Conservation (phyloP, 2,797 vertebrate genomes). For the Microctenopoma lineatum region DNA sequence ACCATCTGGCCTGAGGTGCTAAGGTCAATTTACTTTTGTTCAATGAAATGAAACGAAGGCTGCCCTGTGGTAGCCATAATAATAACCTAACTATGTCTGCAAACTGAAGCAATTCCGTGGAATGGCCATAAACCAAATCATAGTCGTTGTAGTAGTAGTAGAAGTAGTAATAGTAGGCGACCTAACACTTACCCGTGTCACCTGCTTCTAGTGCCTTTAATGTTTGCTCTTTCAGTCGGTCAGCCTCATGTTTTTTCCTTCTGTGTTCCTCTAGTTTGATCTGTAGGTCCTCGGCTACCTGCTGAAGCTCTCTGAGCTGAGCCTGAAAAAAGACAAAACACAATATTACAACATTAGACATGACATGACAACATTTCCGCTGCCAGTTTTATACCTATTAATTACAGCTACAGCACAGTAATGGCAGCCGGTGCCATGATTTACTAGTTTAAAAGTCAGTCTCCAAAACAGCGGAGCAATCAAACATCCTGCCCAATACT, state of each 20-base stretch:
- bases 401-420: not conserved
- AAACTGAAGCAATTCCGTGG: slow-evolving; percentile 33
- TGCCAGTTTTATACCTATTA: not conserved
- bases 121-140: slow-evolving; percentile 45
- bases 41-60: slow-evolving; percentile 58
- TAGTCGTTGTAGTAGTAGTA: slow-evolving; percentile 10
- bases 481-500: too few relatives aligned
- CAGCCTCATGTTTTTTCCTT: slow-evolving; percentile 68
- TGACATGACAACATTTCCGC: not conserved
- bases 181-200: slow-evolving; percentile 54
- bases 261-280: slow-evolving; percentile 75
- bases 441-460: not conserved
- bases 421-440: not conserved
- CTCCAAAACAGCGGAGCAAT: too few relatives aligned
- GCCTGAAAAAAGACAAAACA: slow-evolving; percentile 54
- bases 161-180: slow-evolving; percentile 1
- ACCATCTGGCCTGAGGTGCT: slow-evolving; percentile 40
- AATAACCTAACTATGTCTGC: slow-evolving; percentile 28
- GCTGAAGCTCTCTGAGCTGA: slow-evolving; percentile 78
- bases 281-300: slow-evolving; percentile 75
- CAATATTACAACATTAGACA: not conserved
- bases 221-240: slow-evolving; percentile 63
- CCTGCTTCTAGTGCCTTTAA: slow-evolving; percentile 52
- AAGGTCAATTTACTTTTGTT: slow-evolving; percentile 58
- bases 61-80: slow-evolving; percentile 37